Evolutionary conservation across 2,113 vertebrate genomes (phyloP).

Genomic region (Grantiella picta): DNA sequence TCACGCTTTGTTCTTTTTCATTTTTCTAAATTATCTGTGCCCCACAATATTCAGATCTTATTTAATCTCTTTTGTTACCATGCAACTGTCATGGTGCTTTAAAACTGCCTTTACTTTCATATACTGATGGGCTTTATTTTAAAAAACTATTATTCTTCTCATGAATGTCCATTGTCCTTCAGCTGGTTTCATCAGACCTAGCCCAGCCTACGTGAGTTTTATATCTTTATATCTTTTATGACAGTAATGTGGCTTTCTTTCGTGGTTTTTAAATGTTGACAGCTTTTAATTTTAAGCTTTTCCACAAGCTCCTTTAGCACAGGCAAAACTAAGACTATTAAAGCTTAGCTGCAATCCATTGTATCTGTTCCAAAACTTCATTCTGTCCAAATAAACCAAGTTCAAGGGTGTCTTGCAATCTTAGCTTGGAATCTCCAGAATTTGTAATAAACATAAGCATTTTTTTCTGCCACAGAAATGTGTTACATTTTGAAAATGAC

Average conservation of each 20-base stretch:
- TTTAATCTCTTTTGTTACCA: neutral
- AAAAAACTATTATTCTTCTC: neutral
- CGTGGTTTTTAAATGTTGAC: neutral
- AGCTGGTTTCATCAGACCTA: neutral
- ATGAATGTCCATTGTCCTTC: neutral
- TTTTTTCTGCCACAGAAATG: neutral
- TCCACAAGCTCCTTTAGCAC: neutral
- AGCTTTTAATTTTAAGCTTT: neutral
- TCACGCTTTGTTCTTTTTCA: neutral
- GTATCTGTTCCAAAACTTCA: neutral
- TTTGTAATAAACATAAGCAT: neutral
- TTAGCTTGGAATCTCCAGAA: neutral
- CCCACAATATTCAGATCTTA: neutral
- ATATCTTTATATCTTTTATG: neutral
- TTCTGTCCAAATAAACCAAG: neutral
- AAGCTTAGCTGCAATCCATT: neutral
- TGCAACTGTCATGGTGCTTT: neutral
- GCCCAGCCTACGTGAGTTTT: rapidly evolving
- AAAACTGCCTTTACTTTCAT: neutral
- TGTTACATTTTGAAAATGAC: neutral
- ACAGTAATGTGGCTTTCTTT: neutral
- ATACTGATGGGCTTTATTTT: neutral
- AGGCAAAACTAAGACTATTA: neutral
- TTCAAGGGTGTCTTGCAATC: neutral
- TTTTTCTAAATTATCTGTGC: neutral